Evolutionary conservation across 2,888 invertebrate species (phyloP).

Genomic region (Spisula subtruncata): DNA sequence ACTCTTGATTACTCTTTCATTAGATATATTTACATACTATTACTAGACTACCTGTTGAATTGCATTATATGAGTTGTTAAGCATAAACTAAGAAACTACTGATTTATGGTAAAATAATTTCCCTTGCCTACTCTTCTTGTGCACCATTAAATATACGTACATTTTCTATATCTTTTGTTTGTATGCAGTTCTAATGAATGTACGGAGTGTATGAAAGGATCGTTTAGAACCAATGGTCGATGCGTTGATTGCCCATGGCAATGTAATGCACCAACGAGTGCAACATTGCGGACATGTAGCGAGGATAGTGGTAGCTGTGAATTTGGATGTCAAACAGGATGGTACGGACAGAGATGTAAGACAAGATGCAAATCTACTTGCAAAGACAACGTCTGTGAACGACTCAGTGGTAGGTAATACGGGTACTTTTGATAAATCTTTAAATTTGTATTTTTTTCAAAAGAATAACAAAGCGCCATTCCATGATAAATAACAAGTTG

Average conservation of each 20-base stretch:
- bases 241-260: background rate
- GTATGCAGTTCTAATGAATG: background rate
- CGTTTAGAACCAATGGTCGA: background rate
- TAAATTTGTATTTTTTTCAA: too few species aligned
- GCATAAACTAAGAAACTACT: too few species aligned
- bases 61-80: too few species aligned
- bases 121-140: too few species aligned
- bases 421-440: too few species aligned
- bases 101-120: too few species aligned
- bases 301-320: slow-evolving; percentile 10
- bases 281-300: background rate
- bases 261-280: background rate
- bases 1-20: too few species aligned
- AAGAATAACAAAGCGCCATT: too few species aligned
- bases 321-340: background rate
- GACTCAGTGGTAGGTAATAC: slow-evolving; percentile 16
- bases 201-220: background rate
- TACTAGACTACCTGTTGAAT: too few species aligned
- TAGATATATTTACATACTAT: too few species aligned
- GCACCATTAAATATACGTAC: too few species aligned
- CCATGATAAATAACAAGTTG: too few species aligned
- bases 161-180: background rate
- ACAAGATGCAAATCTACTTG: background rate
- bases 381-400: slow-evolving; percentile 3
- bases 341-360: slow-evolving; percentile 17